These are phyloP conservation scores for Criorhina ranunculi DNA, from an alignment of 2,888 invertebrate genomes.

Conservation along the genomic window DNA sequence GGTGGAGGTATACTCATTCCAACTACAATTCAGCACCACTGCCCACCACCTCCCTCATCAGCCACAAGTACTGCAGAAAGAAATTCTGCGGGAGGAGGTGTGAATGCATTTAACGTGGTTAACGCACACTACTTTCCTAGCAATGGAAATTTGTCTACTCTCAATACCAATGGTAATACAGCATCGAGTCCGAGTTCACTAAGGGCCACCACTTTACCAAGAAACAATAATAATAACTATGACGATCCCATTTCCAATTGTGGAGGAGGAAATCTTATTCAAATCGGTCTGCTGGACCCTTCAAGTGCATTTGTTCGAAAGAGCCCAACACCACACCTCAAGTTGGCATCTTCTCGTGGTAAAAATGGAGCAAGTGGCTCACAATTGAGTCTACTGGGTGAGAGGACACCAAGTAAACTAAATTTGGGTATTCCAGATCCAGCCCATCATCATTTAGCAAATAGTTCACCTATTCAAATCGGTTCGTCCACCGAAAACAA, in stretches of 20 bases:
- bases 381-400: slow-evolving; percentile 84
- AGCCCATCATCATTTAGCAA: slow-evolving; percentile 77
- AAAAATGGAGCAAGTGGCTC: slow-evolving; percentile 81
- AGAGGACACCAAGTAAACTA: slow-evolving; percentile 82
- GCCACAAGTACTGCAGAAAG: slow-evolving; percentile 82
- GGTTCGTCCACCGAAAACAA: slow-evolving; percentile 83
- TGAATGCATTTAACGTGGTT: slow-evolving; percentile 62
- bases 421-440: slow-evolving; percentile 83
- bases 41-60: slow-evolving; percentile 82
- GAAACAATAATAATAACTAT: slow-evolving; percentile 85
- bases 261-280: slow-evolving; percentile 86
- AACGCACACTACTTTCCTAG: slow-evolving; percentile 77
- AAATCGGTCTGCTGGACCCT: slow-evolving; percentile 87
- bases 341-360: slow-evolving; percentile 79
- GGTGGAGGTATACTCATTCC: slow-evolving; percentile 80
- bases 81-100: slow-evolving; percentile 42
- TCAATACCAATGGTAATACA: slow-evolving; percentile 79
- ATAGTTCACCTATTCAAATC: slow-evolving; percentile 62
- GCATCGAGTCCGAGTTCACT: slow-evolving; percentile 78
- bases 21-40: slow-evolving; percentile 81
- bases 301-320: slow-evolving; percentile 86
- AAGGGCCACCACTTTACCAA: slow-evolving; percentile 90
- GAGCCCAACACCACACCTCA: slow-evolving; percentile 84
- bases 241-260: slow-evolving; percentile 79
- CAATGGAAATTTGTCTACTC: slow-evolving; percentile 80